Base-by-base conservation (phyloP, 2,888 invertebrate species). In the Cataglyphis cursor region DNA sequence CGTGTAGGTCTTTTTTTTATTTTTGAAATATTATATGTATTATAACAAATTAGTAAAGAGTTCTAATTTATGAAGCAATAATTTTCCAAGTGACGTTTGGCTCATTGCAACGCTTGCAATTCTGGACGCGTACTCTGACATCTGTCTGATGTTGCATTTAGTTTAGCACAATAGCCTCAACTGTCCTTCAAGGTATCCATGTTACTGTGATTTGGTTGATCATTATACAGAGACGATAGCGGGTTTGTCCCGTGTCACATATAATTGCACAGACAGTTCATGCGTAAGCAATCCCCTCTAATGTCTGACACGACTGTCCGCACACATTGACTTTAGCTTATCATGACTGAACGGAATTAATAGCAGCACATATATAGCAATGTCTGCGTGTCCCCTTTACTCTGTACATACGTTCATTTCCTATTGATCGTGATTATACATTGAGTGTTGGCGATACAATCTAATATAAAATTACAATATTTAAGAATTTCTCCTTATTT, bases 331-430 rank as follows among this genome's bases (percentile, higher is more conserved):
- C 91, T 89, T 89, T 82, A 81, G 89, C 88, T 90, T 90, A 90
- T 90, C 90, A 83, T 84, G 90, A 90, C 89, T 86, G 87, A 84
- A 89, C 90, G 61, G 89, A 90, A 90, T 90, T 90, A 89, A 90
- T 89, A 86, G 88, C 74, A 84, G 84, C 85, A n/a, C 3, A 83
- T 87, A 82, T 75, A 85, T 66, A 83, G 80, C 85, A 84, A 89
- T 64, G 89, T 84, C 86, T 86, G 72, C 78, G 85, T 81, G 18
- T 31, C 41, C 68, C 31, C 68, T 51, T 68, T 3, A 31, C 31
- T 44, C 41, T 24, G 24, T 73, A 35, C 24, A 59, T 35, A 80
- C 73, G 44, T 51, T 59, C 35, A 70, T 80, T 72, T 73, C 44
- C 57, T 59, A 35, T 73, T 35, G 59, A 76, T 76, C 28, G 10